phyloP scores from a whole-genome alignment of 2,888 invertebrate species.

The Melanchra persicariae region DNA sequence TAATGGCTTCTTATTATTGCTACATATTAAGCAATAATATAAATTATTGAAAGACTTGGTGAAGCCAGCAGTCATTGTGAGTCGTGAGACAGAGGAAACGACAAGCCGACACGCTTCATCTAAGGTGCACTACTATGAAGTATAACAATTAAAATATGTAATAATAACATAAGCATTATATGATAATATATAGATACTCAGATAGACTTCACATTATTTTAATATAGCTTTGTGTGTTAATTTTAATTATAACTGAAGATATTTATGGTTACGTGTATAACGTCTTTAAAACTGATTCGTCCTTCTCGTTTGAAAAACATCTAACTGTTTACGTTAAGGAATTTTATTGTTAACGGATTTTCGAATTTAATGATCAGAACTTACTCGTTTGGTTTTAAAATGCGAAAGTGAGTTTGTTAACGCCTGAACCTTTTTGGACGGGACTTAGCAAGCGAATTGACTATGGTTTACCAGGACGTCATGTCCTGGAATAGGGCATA shows the following conservation, averaged over 20 bases:
- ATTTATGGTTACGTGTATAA: background rate
- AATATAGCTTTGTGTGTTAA: conserved; percentile 51
- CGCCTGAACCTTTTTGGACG: too few species aligned
- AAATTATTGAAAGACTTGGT: background rate
- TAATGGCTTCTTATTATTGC: background rate
- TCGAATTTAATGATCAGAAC: background rate
- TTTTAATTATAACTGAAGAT: conserved; percentile 26
- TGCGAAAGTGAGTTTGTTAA: too few species aligned
- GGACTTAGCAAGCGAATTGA: too few species aligned
- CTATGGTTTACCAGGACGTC: too few species aligned
- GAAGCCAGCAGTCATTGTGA: background rate
- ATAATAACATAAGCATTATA: conserved; percentile 47
- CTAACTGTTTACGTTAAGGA: background rate
- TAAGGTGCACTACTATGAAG: conserved; percentile 27
- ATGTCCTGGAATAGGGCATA: too few species aligned
- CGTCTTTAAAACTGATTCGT: background rate
- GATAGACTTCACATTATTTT: conserved; percentile 3
- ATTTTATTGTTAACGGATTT: background rate
- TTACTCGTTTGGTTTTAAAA: too few species aligned
- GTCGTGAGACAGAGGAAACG: conserved; percentile 18
- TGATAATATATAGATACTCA: conserved; percentile 52
- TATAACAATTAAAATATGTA: conserved; percentile 47
- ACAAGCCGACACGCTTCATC: background rate
- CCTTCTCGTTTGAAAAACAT: background rate
- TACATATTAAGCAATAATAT: background rate